Percentiles rank a stretch among this genome's conserved stretches.
These are phyloP conservation scores for Corythornis cristatus DNA, from an alignment of 2,113 vertebrate species.

Conservation along the genomic window DNA sequence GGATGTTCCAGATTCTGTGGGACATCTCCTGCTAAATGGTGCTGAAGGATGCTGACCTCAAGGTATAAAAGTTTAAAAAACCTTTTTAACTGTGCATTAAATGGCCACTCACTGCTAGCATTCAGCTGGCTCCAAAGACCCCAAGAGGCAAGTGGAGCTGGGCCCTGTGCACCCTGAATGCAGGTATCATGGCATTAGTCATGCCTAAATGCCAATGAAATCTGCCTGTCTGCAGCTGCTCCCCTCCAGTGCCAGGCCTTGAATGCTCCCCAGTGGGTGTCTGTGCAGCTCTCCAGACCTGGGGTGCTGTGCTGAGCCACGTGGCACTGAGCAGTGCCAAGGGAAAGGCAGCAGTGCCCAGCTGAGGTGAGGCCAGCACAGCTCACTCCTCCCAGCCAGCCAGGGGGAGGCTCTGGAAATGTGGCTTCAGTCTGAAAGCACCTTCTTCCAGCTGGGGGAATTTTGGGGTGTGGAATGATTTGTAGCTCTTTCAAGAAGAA, in stretches of 20 bases:
- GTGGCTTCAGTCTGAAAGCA: neutral
- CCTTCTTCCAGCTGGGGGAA: neutral
- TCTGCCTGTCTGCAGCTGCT: neutral
- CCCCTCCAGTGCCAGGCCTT: neutral
- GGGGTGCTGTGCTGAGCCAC: neutral
- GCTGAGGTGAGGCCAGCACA: neutral
- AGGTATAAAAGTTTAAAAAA: neutral
- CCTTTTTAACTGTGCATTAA: neutral
- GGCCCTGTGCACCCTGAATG: neutral
- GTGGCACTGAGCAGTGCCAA: accelerated
- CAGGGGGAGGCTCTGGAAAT: neutral
- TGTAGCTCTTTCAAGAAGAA: neutral
- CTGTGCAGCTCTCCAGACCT: neutral
- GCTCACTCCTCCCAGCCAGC: neutral
- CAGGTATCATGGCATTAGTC: neutral
- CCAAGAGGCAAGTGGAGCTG: accelerated
- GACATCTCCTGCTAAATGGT: neutral
- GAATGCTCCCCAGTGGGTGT: neutral
- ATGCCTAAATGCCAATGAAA: neutral
- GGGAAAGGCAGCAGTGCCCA: neutral
- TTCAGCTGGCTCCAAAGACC: neutral
- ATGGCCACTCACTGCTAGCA: neutral
- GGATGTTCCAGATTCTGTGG: neutral
- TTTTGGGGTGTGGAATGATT: neutral
- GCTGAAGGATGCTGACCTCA: neutral